phyloP scores from a whole-genome alignment of 2,113 vertebrate species.

The Pseudolaguvia tuberculata region DNA sequence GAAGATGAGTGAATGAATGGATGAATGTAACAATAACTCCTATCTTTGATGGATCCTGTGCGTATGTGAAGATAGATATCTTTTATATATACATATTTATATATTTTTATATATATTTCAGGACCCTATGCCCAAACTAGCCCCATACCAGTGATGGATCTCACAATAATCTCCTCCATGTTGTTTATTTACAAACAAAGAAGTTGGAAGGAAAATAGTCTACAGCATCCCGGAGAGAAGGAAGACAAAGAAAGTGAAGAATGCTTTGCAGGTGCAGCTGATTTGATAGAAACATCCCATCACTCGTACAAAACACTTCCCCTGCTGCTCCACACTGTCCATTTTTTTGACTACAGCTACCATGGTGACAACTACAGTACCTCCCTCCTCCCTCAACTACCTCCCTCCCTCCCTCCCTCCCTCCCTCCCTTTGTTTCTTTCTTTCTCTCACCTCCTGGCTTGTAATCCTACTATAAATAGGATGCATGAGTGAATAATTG shows the following conservation, averaged over 20 bases:
- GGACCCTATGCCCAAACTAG: background rate
- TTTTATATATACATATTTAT: too few species aligned
- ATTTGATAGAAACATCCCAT: conserved; percentile 19
- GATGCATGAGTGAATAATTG: conserved; percentile 58
- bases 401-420: conserved; percentile 23
- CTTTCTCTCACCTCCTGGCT: conserved; percentile 1
- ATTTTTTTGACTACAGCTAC: conserved; percentile 58
- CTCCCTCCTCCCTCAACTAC: conserved; percentile 40
- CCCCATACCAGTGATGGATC: too few species aligned
- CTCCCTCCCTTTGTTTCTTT: conserved; percentile 9
- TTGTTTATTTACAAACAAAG: background rate
- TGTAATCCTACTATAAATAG: conserved; percentile 70
- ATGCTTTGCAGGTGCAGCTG: conserved; percentile 23
- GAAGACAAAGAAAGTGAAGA: background rate
- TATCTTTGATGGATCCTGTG: too few species aligned
- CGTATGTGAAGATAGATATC: too few species aligned
- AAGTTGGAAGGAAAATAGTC: background rate
- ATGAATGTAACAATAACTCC: background rate
- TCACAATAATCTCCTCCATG: background rate
- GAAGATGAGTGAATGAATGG: too few species aligned
- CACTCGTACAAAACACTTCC: conserved; percentile 8
- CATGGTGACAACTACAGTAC: conserved; percentile 61
- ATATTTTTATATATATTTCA: background rate
- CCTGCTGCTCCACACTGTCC: conserved; percentile 21
- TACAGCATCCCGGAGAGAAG: background rate